These are phyloP conservation scores for Carposina sasakii DNA, from an alignment of 1,140 invertebrate species.

Conservation along the genomic window DNA sequence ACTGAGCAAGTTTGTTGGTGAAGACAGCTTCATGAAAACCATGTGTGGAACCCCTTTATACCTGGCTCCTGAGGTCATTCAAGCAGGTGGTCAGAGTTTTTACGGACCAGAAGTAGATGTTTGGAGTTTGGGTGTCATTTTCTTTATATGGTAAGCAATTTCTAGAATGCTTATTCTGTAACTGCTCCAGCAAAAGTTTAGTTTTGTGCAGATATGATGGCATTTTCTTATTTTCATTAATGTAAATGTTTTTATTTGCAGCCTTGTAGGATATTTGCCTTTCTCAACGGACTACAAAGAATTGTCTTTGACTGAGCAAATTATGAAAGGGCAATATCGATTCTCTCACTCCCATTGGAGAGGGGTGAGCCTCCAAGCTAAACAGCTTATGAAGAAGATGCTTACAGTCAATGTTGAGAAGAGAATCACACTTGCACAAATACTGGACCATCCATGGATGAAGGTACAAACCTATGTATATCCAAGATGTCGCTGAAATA, in stretches of 20 bases:
- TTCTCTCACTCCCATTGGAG: constrained; percentile 76
- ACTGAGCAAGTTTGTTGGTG: constrained; percentile 87
- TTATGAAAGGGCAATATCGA: constrained; percentile 75
- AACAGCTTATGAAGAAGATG: constrained; percentile 80
- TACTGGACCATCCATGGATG: constrained; percentile 83
- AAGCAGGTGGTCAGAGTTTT: constrained; percentile 72
- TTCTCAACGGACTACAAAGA: constrained; percentile 77
- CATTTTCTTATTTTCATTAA: constrained; percentile 14
- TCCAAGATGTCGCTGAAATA: too few relatives aligned
- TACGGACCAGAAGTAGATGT: constrained; percentile 90
- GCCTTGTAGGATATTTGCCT: constrained; percentile 78
- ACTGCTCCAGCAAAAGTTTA: neutral
- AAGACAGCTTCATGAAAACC: constrained; percentile 85
- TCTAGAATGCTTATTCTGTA: neutral
- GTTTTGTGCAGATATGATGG: neutral
- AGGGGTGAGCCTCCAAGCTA: constrained; percentile 76
- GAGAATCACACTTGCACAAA: constrained; percentile 79
- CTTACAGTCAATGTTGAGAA: constrained; percentile 80
- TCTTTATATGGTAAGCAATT: constrained; percentile 81
- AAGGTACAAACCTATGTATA: constrained; percentile 36
- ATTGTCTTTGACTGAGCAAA: constrained; percentile 76
- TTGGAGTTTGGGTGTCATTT: constrained; percentile 93
- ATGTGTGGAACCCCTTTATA: constrained; percentile 92
- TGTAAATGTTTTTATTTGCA: constrained; percentile 48
- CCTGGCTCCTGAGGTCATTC: constrained; percentile 88